These are phyloP conservation scores for Tychaedon coryphoeus DNA, from an alignment of 2,113 vertebrate species.

Conservation along the genomic window DNA sequence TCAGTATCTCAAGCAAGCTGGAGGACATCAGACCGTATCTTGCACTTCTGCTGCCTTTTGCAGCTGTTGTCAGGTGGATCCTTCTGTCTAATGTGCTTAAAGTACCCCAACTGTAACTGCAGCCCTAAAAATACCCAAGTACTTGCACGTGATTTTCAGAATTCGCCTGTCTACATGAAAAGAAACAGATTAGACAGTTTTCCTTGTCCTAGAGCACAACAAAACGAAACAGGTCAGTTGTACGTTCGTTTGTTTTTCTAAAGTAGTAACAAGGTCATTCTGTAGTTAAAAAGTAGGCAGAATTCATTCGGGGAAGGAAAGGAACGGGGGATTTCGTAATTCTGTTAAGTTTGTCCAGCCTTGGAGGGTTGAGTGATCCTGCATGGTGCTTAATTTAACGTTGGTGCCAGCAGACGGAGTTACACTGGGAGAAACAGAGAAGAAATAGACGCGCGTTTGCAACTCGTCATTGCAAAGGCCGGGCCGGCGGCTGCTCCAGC, in stretches of 20 bases:
- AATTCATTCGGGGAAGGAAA: not conserved
- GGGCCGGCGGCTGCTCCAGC: not conserved
- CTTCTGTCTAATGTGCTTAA: not conserved
- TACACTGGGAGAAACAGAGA: fast-evolving
- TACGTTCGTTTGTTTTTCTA: fast-evolving
- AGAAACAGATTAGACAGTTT: fast-evolving
- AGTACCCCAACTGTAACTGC: not conserved
- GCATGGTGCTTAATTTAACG: fast-evolving
- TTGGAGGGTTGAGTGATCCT: too few relatives aligned
- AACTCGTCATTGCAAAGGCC: not conserved
- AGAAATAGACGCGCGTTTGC: fast-evolving
- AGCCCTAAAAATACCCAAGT: not conserved
- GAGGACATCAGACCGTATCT: fast-evolving
- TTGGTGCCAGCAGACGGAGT: fast-evolving
- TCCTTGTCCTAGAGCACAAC: not conserved
- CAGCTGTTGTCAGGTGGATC: not conserved
- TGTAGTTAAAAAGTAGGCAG: not conserved
- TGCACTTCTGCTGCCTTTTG: not conserved
- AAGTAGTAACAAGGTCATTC: not conserved
- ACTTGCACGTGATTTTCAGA: not conserved
- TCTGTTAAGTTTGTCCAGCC: not conserved
- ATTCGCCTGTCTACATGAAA: fast-evolving
- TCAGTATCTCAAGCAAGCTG: not conserved
- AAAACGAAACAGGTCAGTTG: fast-evolving
- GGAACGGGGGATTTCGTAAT: fast-evolving